Evolutionary conservation across 2,113 vertebrate genomes (phyloP).

Genomic region (Tragulus kanchil): DNA sequence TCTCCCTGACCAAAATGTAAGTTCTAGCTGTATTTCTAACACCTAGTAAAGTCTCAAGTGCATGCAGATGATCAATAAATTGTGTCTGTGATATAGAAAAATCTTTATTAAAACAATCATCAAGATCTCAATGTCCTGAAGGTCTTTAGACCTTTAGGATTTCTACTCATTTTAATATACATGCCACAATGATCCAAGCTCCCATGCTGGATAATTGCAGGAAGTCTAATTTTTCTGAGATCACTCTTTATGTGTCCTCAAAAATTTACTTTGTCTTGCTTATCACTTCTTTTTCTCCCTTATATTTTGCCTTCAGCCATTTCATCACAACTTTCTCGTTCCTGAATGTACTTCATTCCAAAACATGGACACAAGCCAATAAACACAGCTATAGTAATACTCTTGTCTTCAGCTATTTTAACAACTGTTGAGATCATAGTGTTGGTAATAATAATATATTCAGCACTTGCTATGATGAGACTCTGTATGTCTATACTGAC

Average conservation of each 20-base stretch:
- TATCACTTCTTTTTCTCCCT: neutral
- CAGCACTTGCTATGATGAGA: neutral
- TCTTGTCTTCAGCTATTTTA: neutral
- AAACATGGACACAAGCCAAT: neutral
- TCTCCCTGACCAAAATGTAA: neutral
- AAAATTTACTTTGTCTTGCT: neutral
- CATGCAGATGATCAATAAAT: neutral
- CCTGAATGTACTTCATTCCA: neutral
- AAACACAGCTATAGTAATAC: neutral
- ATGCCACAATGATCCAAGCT: neutral
- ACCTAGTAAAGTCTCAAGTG: neutral
- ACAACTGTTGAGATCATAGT: neutral
- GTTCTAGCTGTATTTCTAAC: neutral
- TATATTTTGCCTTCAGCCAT: neutral
- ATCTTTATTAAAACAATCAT: neutral
- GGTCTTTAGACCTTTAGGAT: neutral
- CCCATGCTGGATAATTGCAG: neutral
- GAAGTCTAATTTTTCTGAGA: neutral
- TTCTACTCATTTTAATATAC: neutral
- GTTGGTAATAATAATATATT: neutral
- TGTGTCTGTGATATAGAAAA: neutral
- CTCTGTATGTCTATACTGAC: neutral
- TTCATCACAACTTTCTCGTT: neutral
- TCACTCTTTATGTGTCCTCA: neutral
- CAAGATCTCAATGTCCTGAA: neutral